Conservation (phyloP, 2,888 invertebrate species). For the Drosophila subquinaria region DNA sequence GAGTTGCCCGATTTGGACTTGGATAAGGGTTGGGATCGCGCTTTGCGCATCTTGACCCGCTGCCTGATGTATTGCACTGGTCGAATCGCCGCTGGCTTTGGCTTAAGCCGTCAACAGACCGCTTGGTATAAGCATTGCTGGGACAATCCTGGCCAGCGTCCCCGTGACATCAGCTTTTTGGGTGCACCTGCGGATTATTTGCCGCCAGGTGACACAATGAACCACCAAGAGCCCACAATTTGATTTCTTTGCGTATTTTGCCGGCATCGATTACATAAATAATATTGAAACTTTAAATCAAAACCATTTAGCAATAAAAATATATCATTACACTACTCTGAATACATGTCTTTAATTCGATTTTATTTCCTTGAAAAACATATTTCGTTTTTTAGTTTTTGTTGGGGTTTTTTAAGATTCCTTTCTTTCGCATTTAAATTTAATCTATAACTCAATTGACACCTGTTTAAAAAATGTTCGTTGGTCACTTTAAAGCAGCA, state of each 20-base stretch:
- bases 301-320: slow-evolving; percentile 1
- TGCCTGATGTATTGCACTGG: slow-evolving; percentile 29
- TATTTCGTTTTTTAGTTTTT: neutral
- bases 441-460: neutral
- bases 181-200: neutral
- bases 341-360: neutral
- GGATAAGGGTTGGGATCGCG: slow-evolving; percentile 8
- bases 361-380: neutral
- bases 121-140: slow-evolving; percentile 67
- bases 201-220: neutral
- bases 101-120: slow-evolving; percentile 46
- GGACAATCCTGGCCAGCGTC: slow-evolving; percentile 38
- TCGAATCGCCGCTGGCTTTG: slow-evolving; percentile 54
- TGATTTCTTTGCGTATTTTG: slow-evolving; percentile 8
- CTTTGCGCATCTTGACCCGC: slow-evolving; percentile 17
- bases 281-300: neutral
- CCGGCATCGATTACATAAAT: neutral
- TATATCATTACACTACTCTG: neutral
- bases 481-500: neutral
- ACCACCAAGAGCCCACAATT: neutral
- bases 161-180: slow-evolving; percentile 14
- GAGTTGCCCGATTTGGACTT: neutral
- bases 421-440: neutral
- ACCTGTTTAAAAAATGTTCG: neutral
- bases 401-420: neutral